phyloP scores from a whole-genome alignment of 64 coral and sea anemone species.

The Montipora foliosa region DNA sequence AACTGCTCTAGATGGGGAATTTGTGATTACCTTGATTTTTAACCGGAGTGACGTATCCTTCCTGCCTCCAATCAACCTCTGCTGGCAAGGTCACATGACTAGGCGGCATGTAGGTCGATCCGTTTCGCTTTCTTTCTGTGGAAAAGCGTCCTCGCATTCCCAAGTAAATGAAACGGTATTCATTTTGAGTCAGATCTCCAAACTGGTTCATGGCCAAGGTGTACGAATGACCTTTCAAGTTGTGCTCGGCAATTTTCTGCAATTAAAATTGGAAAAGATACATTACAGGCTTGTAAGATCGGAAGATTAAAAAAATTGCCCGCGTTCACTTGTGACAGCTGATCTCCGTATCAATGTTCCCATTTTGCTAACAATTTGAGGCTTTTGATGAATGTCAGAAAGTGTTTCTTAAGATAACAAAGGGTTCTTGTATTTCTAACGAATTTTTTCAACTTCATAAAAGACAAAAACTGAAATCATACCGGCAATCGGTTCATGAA shows the following conservation, averaged over 20 bases:
- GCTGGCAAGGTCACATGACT: slow-evolving; percentile 68
- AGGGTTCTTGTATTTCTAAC: too few relatives aligned
- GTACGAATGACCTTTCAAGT: slow-evolving; percentile 62
- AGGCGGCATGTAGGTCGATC: background rate
- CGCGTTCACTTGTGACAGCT: too few relatives aligned
- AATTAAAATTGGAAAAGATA: background rate
- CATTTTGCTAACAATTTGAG: too few relatives aligned
- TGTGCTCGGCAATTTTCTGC: slow-evolving; percentile 88
- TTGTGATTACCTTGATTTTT: slow-evolving; percentile 82
- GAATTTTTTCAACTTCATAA: too few relatives aligned
- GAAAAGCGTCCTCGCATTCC: slow-evolving; percentile 68
- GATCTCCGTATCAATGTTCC: too few relatives aligned
- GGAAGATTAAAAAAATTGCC: background rate
- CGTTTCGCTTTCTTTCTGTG: background rate
- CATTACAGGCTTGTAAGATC: background rate
- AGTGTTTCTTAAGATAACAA: too few relatives aligned
- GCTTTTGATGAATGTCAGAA: too few relatives aligned
- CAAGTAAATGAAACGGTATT: slow-evolving; percentile 73
- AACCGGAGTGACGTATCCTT: slow-evolving; percentile 93
- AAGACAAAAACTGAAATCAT: too few relatives aligned
- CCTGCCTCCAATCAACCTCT: slow-evolving; percentile 87
- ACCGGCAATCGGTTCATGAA: too few relatives aligned
- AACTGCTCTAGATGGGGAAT: too few relatives aligned
- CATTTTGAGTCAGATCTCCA: slow-evolving; percentile 79
- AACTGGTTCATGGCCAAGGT: slow-evolving; percentile 93